Evolutionary conservation across 2,888 invertebrate genomes (phyloP), one percentile per base, ranked within the genome.

Genomic region (Sclerodermus sp.): DNA sequence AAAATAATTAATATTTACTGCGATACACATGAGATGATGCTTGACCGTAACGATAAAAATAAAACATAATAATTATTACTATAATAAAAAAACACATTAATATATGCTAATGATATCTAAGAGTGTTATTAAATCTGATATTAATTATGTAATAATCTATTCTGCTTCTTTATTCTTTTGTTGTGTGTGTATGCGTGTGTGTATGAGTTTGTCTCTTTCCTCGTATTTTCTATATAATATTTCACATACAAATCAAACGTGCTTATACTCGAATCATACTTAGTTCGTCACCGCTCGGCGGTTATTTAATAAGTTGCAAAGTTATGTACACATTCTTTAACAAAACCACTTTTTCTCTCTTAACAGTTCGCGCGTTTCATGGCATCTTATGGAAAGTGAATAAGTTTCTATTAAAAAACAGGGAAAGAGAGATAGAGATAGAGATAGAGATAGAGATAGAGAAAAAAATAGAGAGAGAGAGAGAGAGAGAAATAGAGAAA

Each of bases 101-200:
- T 74, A 73, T 74, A 61, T 62, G 65, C 67, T 70, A 68, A 60
- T 46, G 59, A 66, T 74, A 69, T 62, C 69, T 71, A 70, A 67
- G 64, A 65, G 66, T 65, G 72, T 67, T 72, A 71, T 65, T 64
- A 57, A n/a, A 56, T 60, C 54, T 55, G 53, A 58, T 62, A 58
- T 58, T 52, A 52, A 61, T 64, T 63, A 63, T 63, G 61, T 63
- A 58, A 54, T 49, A 49, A 56, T 54, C 45, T 51, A 52, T 55
- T 34, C 34, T 23, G 23, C 23, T 23, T 5, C 8, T 23, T 23
- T 23, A 23, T 8, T 23, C 23, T 5, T 23, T 23, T n/a, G n/a
- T n/a, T n/a, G n/a, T n/a, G n/a, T n/a, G n/a, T n/a, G n/a, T n/a
- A n/a, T n/a, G n/a, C n/a, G n/a, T n/a, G n/a, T n/a, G n/a, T n/a